Conservation (phyloP, 2,113 vertebrate genomes). For the Fregata magnificens region DNA sequence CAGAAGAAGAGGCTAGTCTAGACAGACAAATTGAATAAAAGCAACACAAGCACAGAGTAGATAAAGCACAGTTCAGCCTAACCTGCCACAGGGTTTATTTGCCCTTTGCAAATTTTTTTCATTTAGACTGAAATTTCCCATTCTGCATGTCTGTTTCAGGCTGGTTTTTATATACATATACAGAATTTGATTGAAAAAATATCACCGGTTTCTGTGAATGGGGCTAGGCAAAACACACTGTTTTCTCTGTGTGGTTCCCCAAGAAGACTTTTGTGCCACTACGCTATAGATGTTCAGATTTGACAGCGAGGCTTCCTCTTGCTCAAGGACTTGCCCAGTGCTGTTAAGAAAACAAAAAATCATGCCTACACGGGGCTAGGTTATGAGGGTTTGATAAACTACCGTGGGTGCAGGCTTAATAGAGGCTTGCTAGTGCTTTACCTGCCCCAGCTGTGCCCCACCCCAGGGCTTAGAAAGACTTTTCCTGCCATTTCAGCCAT, state of each 20-base stretch:
- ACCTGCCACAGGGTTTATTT: not conserved
- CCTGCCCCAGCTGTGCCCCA: not conserved
- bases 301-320: not conserved
- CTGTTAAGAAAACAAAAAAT: not conserved
- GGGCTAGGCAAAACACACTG: not conserved
- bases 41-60: not conserved
- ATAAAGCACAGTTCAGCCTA: not conserved
- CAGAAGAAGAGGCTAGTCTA: not conserved
- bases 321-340: not conserved
- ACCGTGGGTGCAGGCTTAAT: not conserved
- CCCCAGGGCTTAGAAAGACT: not conserved
- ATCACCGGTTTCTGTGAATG: not conserved
- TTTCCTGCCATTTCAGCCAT: not conserved
- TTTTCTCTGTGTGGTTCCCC: not conserved
- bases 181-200: not conserved
- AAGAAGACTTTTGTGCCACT: not conserved
- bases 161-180: not conserved
- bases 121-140: not conserved
- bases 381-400: not conserved
- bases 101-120: not conserved
- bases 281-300: not conserved
- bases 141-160: not conserved
- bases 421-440: not conserved
- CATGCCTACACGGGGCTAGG: not conserved
- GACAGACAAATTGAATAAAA: slow-evolving; percentile 6